Conservation (phyloP, 2,797 vertebrate genomes). For the Molossus alvarezi region DNA sequence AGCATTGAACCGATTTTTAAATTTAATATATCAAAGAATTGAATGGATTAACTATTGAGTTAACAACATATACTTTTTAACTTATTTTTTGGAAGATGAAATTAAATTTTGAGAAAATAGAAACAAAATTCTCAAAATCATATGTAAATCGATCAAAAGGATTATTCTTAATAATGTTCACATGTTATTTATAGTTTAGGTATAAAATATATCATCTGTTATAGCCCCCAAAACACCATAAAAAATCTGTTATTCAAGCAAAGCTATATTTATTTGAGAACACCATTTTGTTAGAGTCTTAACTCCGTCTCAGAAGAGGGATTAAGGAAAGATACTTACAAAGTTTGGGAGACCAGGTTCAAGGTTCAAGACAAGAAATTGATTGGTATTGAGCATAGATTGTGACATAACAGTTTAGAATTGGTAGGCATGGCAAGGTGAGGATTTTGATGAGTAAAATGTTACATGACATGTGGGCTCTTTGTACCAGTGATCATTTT, state of each 20-base stretch:
- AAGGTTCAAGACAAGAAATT: not conserved
- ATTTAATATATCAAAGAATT: not conserved
- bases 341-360: not conserved
- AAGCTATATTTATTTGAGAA: not conserved
- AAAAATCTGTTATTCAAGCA: not conserved
- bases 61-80: not conserved
- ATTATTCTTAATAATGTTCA: constrained; percentile 37
- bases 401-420: not conserved
- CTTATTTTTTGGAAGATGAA: not conserved
- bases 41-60: constrained; percentile 5
- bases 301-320: not conserved
- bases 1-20: not conserved
- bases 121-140: not conserved
- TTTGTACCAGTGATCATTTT: not conserved
- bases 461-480: not conserved
- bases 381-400: not conserved
- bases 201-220: not conserved
- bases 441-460: not conserved
- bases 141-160: not conserved
- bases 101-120: constrained; percentile 29
- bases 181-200: not conserved
- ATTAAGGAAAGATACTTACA: not conserved
- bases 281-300: not conserved
- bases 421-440: not conserved
- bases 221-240: not conserved